Percentiles rank a stretch among this genome's conserved stretches.
Evolutionary conservation across 2,888 invertebrate species (phyloP).

Genomic region (Stramonita haemastoma): DNA sequence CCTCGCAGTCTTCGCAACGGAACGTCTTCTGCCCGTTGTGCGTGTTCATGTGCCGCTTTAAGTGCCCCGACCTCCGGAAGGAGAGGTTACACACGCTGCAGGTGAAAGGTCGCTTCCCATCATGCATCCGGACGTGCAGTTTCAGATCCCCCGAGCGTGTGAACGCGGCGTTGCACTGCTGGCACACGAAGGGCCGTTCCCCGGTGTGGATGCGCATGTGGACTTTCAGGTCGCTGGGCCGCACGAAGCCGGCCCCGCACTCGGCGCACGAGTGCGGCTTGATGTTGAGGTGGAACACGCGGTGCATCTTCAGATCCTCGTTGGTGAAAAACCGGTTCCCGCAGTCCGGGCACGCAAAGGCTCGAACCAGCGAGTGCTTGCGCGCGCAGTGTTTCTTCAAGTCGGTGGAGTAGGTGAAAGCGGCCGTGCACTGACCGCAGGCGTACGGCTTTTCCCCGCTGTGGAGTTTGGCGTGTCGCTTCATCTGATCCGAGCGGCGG

Average conservation of each 20-base stretch:
- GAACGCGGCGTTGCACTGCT: not conserved
- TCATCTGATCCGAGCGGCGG: not conserved
- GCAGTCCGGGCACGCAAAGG: not conserved
- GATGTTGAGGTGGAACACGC: not conserved
- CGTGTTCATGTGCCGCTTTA: constrained; percentile 38
- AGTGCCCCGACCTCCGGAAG: constrained; percentile 10
- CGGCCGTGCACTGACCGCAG: not conserved
- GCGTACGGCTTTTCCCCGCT: not conserved
- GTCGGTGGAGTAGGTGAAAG: not conserved
- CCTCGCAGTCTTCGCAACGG: constrained; percentile 24
- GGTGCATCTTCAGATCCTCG: constrained; percentile 25
- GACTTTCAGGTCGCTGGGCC: constrained; percentile 4
- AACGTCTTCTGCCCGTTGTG: constrained; percentile 38
- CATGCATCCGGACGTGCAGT: not conserved
- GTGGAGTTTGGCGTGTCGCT: not conserved
- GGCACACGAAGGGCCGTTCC: not conserved
- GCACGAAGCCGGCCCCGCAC: not conserved
- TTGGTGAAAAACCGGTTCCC: constrained; percentile 29
- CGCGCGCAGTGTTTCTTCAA: not conserved
- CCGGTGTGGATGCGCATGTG: constrained; percentile 22
- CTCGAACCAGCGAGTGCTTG: not conserved
- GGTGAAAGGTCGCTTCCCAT: not conserved
- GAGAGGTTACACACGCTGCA: constrained; percentile 33
- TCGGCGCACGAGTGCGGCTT: not conserved
- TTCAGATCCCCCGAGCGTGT: not conserved